phyloP scores from a whole-genome alignment of 2,113 vertebrate species.

The Ovis canadensis region DNA sequence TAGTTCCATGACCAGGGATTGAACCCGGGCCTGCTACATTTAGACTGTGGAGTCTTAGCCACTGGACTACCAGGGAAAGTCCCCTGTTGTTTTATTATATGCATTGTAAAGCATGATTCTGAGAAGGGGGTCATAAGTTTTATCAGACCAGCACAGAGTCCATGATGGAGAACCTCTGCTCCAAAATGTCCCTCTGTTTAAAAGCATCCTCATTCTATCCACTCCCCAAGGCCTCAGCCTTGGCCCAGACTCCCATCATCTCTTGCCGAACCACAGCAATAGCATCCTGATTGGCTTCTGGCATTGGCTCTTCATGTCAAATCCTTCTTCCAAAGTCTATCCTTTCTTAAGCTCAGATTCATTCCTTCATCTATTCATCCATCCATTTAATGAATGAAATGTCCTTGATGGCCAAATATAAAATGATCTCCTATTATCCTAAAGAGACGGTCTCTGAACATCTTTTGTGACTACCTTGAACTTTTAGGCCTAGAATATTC shows the following conservation, averaged over 20 bases:
- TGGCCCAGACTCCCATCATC: background rate
- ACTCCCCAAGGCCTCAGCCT: background rate
- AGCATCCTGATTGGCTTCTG: background rate
- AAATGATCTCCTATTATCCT: background rate
- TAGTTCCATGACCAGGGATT: background rate
- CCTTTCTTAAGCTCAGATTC: background rate
- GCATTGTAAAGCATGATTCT: background rate
- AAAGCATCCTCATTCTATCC: background rate
- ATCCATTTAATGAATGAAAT: background rate
- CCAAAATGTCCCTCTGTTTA: background rate
- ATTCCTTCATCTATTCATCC: background rate
- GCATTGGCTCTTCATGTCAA: background rate
- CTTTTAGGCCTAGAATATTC: background rate
- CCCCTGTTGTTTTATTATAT: background rate
- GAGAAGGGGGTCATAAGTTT: background rate
- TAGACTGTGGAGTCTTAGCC: background rate
- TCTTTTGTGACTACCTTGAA: background rate
- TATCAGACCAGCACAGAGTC: background rate
- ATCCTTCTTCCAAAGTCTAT: background rate
- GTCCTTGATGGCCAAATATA: background rate
- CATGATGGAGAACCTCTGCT: background rate
- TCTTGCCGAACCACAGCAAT: background rate
- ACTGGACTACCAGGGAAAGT: background rate
- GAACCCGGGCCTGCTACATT: background rate
- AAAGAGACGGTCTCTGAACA: background rate